These are phyloP conservation scores for Rhincodon typus DNA, from an alignment of 2,797 vertebrate genomes.

Conservation along the genomic window DNA sequence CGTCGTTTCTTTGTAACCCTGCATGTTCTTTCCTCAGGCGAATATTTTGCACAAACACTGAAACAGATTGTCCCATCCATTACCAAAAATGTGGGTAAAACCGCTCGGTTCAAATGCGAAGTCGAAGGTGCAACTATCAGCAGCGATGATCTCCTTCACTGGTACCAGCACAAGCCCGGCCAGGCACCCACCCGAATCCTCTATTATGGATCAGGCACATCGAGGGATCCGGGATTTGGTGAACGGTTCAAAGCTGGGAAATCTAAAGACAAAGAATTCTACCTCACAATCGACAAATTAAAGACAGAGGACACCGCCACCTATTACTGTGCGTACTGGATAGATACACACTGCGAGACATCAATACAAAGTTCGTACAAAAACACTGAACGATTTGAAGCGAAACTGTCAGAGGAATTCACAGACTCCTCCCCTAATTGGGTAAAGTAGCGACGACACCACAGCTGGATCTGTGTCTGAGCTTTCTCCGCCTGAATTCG, in stretches of 20 bases:
- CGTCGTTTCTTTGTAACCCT: background rate
- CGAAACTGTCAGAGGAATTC: too few species aligned
- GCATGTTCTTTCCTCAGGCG: background rate
- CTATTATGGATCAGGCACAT: background rate
- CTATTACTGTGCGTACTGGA: conserved; percentile 48
- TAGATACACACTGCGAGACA: conserved; percentile 31
- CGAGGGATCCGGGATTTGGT: conserved; percentile 23
- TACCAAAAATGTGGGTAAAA: conserved; percentile 40
- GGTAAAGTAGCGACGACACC: background rate
- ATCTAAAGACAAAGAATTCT: background rate
- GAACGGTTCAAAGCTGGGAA: background rate
- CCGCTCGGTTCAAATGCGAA: conserved; percentile 39
- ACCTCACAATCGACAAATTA: conserved; percentile 44
- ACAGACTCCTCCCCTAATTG: too few species aligned
- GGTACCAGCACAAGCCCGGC: conserved; percentile 40
- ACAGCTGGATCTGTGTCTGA: background rate
- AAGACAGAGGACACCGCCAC: conserved; percentile 39
- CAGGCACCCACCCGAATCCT: conserved; percentile 38
- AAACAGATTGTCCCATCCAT: background rate
- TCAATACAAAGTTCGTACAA: conserved; percentile 36
- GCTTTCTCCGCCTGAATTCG: background rate
- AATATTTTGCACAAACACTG: background rate
- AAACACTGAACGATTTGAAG: conserved; percentile 39
- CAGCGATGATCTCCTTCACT: background rate
- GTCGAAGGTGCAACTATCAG: background rate